Conservation (phyloP, 1,140 invertebrate species). For the Adoxophyes honmai region DNA sequence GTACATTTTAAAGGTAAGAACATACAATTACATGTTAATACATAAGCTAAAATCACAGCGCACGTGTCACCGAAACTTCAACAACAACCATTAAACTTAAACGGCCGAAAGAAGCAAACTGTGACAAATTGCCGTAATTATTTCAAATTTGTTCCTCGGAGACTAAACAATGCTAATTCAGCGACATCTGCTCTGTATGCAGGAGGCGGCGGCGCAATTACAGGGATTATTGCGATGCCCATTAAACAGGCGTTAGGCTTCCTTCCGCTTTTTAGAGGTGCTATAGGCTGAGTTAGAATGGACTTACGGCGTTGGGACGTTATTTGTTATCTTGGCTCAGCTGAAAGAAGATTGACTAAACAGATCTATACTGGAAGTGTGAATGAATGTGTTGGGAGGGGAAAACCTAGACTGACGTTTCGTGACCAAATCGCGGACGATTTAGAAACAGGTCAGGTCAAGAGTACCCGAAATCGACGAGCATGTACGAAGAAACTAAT, state of each 20-base stretch:
- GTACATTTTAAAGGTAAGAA: too few relatives aligned
- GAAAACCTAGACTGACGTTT: too few relatives aligned
- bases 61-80: not conserved
- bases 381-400: too few relatives aligned
- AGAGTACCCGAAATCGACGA: too few relatives aligned
- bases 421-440: too few relatives aligned
- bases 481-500: too few relatives aligned
- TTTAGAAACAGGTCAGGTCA: too few relatives aligned
- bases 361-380: too few relatives aligned
- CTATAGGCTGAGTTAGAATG: not conserved
- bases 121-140: conserved; percentile 31
- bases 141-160: conserved; percentile 28
- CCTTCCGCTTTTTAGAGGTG: conserved; percentile 35
- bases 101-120: conserved; percentile 16
- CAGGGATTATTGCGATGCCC: conserved; percentile 52
- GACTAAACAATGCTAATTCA: conserved; percentile 36
- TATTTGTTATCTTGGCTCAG: too few relatives aligned
- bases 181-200: conserved; percentile 44
- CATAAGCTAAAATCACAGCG: conserved; percentile 5
- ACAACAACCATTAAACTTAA: conserved; percentile 3
- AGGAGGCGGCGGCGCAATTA: conserved; percentile 43
- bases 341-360: too few relatives aligned
- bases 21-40: too few relatives aligned
- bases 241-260: conserved; percentile 59
- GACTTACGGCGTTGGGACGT: not conserved